These are phyloP conservation scores for Flexamia atlantica DNA, from an alignment of 2,888 invertebrate genomes.

Conservation along the genomic window DNA sequence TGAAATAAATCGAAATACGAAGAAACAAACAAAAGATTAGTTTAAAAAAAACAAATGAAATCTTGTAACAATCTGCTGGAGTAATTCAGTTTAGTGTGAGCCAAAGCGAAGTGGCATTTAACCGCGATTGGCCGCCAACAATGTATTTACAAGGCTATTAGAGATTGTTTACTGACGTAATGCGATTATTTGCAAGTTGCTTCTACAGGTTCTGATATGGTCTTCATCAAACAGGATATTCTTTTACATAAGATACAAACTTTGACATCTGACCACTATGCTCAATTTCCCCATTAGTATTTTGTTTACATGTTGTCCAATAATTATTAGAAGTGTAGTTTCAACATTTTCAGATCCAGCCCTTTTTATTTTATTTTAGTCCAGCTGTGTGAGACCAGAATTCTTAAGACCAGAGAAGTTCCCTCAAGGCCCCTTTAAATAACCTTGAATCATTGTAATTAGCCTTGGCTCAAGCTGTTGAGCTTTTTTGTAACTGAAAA, in stretches of 20 bases:
- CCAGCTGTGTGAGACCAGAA: no score
- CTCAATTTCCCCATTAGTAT: no score
- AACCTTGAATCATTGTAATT: constrained; percentile 8
- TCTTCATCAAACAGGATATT: not conserved
- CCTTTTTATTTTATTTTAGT: no score
- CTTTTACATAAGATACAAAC: no score
- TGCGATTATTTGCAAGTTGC: not conserved
- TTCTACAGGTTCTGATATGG: not conserved
- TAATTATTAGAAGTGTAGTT: no score
- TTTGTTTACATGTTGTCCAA: no score
- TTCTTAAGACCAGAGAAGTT: not conserved
- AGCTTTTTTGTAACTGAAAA: constrained; percentile 24
- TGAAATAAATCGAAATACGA: no score
- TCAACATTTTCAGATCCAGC: no score
- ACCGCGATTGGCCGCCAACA: not conserved
- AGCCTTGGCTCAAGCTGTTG: constrained; percentile 1
- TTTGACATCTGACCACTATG: not conserved
- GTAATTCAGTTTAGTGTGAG: not conserved
- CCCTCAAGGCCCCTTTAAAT: not conserved
- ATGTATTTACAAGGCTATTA: constrained; percentile 14
- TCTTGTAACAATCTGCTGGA: not conserved
- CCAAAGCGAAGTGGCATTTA: not conserved
- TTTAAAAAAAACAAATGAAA: no score
- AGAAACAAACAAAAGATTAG: no score
- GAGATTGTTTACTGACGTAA: not conserved